Base-by-base conservation (phyloP, 2,888 invertebrate genomes). In the Drosophila trichaetosa region DNA sequence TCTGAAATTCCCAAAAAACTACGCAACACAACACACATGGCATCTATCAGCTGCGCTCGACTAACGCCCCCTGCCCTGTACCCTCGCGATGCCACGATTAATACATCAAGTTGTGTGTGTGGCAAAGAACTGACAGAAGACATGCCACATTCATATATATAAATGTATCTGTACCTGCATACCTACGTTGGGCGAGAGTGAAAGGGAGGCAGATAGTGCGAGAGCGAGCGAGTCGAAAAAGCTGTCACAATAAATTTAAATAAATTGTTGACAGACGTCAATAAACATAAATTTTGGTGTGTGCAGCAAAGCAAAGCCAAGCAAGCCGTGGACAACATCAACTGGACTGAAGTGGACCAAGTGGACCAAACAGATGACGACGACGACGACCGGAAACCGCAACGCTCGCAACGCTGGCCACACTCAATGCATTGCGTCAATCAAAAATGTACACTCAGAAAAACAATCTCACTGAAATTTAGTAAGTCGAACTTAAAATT, bases 191-290 rank as follows among this genome's bases (percentile, higher is more conserved):
- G 49, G 61, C 61, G 54, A 68, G 67, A 57, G 42, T 29, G 38
- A 31, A 31, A 31, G 31, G 21, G 29, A 49, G 21, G 51, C 29
- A 54, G 59, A 59, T 38, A 66, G 69, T 48, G 38, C 31, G 46
- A 34, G 36, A 38, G 27, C 33, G 57, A 38, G 21, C 21, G 49
- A 65, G 56, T 36, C 46, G 65, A 69, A 67, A 81, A 59, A 70
- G 89, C 89, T 90, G 87, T 89, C 87, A 90, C 88, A 87, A 90
- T 88, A 88, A 88, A 90, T 88, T 88, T 90, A 90, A 90, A 88
- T 88, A 88, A 88, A 87, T 89, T 89, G 87, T 90, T 88, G 87
- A 90, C 87, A 88, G 84, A 89, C 88, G 89, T 82, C 87, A 89
- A 90, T 88, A 87, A 90, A 87, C 89, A 88, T 88, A 90, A 87